These are phyloP conservation scores for Adela reaumurella DNA, from an alignment of 2,888 invertebrate species.

Conservation along the genomic window DNA sequence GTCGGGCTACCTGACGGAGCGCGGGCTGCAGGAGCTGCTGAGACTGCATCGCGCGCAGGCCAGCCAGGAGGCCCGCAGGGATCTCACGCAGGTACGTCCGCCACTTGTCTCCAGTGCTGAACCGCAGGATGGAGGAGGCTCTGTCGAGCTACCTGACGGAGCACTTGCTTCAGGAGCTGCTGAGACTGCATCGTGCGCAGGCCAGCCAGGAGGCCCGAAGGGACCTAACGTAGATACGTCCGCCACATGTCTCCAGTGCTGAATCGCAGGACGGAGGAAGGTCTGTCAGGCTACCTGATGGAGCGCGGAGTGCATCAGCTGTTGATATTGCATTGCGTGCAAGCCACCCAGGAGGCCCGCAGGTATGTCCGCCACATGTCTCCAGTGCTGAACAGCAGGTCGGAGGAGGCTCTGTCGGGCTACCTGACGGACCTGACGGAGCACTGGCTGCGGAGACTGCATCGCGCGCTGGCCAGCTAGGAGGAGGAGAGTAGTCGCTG, in stretches of 20 bases:
- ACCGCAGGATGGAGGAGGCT: conserved; percentile 88
- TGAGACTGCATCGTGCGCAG: conserved; percentile 19
- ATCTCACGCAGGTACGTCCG: conserved; percentile 44
- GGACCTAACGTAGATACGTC: conserved; percentile 26
- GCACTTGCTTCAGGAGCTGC: conserved; percentile 16
- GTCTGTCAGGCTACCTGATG: conserved; percentile 39
- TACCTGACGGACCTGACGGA: conserved; percentile 20
- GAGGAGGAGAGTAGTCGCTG: conserved; percentile 47
- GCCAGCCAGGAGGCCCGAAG: too few species aligned
- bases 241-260: conserved; percentile 91
- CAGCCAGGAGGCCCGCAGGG: conserved; percentile 61
- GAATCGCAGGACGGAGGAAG: conserved; percentile 89
- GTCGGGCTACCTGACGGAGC: conserved; percentile 73
- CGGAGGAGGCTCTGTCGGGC: conserved; percentile 67
- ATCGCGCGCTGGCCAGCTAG: conserved; percentile 9
- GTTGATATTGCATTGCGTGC: conserved; percentile 25
- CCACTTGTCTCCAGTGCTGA: conserved; percentile 90
- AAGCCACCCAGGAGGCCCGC: too few species aligned
- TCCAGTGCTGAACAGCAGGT: conserved; percentile 90
- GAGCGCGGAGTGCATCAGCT: neutral
- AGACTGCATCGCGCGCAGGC: conserved; percentile 80
- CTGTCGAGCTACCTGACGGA: conserved; percentile 28
- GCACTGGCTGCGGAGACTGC: conserved; percentile 25
- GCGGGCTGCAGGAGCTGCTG: conserved; percentile 76
- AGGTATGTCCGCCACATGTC: conserved; percentile 62